phyloP scores from a whole-genome alignment of 1,140 invertebrate genomes.

The Trissolcus basalis region DNA sequence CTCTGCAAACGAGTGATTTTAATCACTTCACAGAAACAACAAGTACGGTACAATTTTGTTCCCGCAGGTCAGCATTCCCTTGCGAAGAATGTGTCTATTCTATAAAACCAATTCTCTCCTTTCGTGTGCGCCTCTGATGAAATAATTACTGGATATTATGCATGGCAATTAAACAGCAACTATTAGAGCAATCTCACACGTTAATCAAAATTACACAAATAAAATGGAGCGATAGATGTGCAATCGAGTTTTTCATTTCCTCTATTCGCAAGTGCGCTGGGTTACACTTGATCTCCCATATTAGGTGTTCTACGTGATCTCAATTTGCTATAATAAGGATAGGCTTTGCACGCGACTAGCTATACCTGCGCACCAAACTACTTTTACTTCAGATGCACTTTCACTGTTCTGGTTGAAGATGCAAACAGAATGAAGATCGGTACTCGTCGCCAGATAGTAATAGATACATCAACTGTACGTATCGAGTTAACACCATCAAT shows the following conservation, averaged over 20 bases:
- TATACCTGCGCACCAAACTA: conserved; percentile 59
- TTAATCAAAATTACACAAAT: conserved; percentile 36
- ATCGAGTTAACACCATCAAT: conserved; percentile 37
- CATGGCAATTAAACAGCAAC: conserved; percentile 21
- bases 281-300: conserved; percentile 35
- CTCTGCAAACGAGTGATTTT: too few relatives aligned
- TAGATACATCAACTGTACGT: conserved; percentile 38
- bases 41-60: too few relatives aligned
- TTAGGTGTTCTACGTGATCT: conserved; percentile 60
- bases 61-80: too few relatives aligned
- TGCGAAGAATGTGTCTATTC: too few relatives aligned
- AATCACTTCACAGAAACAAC: too few relatives aligned
- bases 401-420: conserved; percentile 70
- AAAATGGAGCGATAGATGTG: conserved; percentile 29
- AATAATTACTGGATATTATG: conserved; percentile 30
- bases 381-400: conserved; percentile 71
- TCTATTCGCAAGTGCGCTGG: conserved; percentile 42
- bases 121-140: conserved; percentile 6
- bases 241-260: conserved; percentile 58
- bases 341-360: conserved; percentile 20
- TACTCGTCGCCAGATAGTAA: conserved; percentile 44
- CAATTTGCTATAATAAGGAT: conserved; percentile 67
- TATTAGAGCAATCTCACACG: conserved; percentile 14
- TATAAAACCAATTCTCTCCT: too few relatives aligned
- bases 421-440: conserved; percentile 57